phyloP scores from a whole-genome alignment of 2,113 vertebrate species.

The Bos taurus region ARS-UCD2.0 NC_037349.1:42912501-42913000 shows the following conservation, averaged over 20 bases:
- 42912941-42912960: neutral
- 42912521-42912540: neutral
- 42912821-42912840: neutral
- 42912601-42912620: neutral
- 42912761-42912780: neutral
- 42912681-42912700: neutral
- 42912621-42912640: neutral
- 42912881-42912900: neutral
- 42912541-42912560: neutral
- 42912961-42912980: neutral
- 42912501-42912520: neutral
- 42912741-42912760: rapidly evolving
- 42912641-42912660: neutral
- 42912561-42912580: neutral
- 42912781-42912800: neutral
- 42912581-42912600: neutral
- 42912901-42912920: neutral
- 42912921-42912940: neutral
- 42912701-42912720: neutral
- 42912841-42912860: neutral
- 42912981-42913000: neutral
- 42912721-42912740: neutral
- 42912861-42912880: neutral
- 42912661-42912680: neutral
- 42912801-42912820: neutral